Evolutionary conservation across 1,140 invertebrate species (phyloP).

Genomic region (Zaprionus vittiger): DNA sequence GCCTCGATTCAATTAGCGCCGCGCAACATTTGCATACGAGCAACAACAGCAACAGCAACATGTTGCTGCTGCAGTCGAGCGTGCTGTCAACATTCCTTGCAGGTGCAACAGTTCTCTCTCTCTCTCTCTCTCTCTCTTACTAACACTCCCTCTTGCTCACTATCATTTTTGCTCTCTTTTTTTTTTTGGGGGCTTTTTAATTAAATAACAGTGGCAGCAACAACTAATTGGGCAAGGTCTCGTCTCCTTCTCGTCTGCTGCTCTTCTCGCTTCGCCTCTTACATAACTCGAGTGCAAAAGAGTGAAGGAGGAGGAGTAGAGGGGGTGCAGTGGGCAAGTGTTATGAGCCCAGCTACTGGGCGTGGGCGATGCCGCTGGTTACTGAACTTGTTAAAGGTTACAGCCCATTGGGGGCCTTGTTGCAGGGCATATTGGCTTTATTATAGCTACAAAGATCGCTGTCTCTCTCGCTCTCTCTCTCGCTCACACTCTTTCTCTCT

Average conservation of each 20-base stretch:
- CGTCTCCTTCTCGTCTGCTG: neutral
- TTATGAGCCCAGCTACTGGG: neutral
- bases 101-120: neutral
- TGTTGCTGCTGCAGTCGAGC: neutral
- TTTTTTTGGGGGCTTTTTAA: slow-evolving; percentile 24
- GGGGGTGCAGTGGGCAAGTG: too few relatives aligned
- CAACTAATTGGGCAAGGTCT: slow-evolving; percentile 50
- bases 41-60: neutral
- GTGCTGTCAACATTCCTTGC: slow-evolving; percentile 2
- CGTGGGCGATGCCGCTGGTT: slow-evolving; percentile 38
- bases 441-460: neutral
- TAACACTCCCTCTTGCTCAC: slow-evolving; percentile 12
- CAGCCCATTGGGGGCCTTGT: slow-evolving; percentile 10
- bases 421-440: slow-evolving; percentile 24
- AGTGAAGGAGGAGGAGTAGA: too few relatives aligned
- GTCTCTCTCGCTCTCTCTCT: neutral
- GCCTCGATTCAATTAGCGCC: slow-evolving; percentile 4
- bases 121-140: slow-evolving; percentile 10
- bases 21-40: slow-evolving; percentile 1
- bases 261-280: slow-evolving; percentile 2
- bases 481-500: neutral
- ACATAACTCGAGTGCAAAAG: slow-evolving; percentile 6
- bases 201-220: slow-evolving; percentile 25
- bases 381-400: slow-evolving; percentile 69
- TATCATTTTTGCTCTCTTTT: slow-evolving; percentile 9